phyloP scores from a whole-genome alignment of 2,113 vertebrate genomes.

The Mustelus asterias region DNA sequence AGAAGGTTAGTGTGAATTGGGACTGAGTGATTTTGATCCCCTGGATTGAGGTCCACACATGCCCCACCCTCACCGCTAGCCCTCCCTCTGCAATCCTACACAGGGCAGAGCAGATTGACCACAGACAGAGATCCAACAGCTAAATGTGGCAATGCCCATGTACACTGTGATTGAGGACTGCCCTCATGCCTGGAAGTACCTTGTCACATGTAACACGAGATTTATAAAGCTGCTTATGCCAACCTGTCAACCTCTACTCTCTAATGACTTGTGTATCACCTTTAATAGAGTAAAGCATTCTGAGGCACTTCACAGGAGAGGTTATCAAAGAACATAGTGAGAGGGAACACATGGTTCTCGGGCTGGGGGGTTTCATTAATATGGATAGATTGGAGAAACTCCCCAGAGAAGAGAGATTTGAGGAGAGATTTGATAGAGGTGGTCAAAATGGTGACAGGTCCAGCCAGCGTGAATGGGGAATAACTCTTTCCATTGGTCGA shows the following conservation, averaged over 20 bases:
- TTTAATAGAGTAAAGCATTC: not conserved
- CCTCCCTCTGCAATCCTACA: not conserved
- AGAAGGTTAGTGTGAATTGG: not conserved
- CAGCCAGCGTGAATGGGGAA: too few species aligned
- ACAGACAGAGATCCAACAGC: not conserved
- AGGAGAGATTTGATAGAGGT: not conserved
- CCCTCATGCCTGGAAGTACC: not conserved
- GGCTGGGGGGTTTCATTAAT: not conserved
- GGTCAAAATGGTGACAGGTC: not conserved
- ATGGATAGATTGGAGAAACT: not conserved
- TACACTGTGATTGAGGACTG: not conserved
- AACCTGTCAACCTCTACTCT: not conserved
- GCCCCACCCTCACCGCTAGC: not conserved
- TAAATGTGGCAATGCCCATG: not conserved
- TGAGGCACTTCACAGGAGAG: not conserved
- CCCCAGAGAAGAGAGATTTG: not conserved
- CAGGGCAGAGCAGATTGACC: not conserved
- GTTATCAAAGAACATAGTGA: not conserved
- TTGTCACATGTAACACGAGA: not conserved
- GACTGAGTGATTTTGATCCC: too few species aligned
- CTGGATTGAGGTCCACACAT: not conserved
- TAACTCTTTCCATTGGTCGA: not conserved
- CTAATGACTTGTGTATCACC: not conserved
- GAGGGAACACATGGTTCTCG: not conserved
- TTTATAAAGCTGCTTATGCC: not conserved